Percentiles rank a stretch among this genome's conserved stretches.
phyloP scores from a whole-genome alignment of 2,888 invertebrate species.

The Aethes cnicana region DNA sequence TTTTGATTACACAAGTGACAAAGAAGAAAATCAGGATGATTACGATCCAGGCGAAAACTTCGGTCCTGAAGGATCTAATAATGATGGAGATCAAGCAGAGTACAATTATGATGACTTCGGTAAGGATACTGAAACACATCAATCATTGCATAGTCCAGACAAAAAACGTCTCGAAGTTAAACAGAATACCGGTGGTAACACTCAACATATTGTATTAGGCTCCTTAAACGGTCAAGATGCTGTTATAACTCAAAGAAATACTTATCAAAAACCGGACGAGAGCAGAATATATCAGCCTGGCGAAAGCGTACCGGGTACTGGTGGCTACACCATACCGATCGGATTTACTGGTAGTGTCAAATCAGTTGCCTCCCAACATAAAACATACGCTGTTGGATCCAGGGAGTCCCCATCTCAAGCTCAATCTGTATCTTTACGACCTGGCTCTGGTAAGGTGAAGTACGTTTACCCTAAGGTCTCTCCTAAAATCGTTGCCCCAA shows the following conservation, averaged over 20 bases:
- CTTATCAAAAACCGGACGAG: constrained; percentile 71
- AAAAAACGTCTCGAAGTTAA: constrained; percentile 66
- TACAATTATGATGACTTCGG: constrained; percentile 84
- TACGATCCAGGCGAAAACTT: constrained; percentile 70
- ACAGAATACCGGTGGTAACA: constrained; percentile 79
- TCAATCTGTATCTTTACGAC: constrained; percentile 83
- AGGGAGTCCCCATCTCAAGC: constrained; percentile 85
- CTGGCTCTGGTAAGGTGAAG: constrained; percentile 73
- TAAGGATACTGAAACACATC: constrained; percentile 58
- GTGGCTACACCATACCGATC: constrained; percentile 85
- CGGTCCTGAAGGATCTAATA: constrained; percentile 62
- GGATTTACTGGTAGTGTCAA: constrained; percentile 87
- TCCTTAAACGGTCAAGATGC: constrained; percentile 83
- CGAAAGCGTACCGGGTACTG: constrained; percentile 85
- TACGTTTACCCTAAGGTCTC: constrained; percentile 54
- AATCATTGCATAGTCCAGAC: constrained; percentile 57
- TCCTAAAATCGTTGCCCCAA: constrained; percentile 55
- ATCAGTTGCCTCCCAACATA: constrained; percentile 83
- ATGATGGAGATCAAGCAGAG: constrained; percentile 76
- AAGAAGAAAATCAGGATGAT: constrained; percentile 65
- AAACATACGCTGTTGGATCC: constrained; percentile 82
- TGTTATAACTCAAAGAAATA: constrained; percentile 83
- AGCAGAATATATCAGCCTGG: constrained; percentile 85
- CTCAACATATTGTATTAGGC: constrained; percentile 85
- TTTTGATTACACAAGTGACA: constrained; percentile 65